Evolutionary conservation across 2,797 vertebrate species (phyloP), one percentile per base, ranked within the genome.

Genomic region (Mus caroli): DNA sequence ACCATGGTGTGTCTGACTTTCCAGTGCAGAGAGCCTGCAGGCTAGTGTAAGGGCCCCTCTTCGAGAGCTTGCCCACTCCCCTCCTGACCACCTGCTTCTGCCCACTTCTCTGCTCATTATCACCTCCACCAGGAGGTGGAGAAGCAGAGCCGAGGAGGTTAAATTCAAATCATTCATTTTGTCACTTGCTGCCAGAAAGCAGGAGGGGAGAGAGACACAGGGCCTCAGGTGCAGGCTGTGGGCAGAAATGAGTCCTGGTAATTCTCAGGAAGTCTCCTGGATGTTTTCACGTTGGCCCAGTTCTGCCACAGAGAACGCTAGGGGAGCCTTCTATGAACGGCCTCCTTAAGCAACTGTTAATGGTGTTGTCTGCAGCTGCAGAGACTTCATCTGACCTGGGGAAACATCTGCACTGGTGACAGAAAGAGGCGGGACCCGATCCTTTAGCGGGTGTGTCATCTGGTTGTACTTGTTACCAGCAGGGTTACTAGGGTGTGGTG

Each of bases 41-140:
- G 40, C 60, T 7, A 76, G 46, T 22, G 24, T 26, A 28, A 7
- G 20, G 64, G 24, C 14, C 79, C 34, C 54, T 43, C 17, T 90
- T 62, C 71, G 54, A 34, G 84, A 1, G 0, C 54, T 10, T 31
- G 60, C 13, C 60, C 71, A 73, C 34, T 46, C 56, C 73, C 43
- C 60, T 93, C 58, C 50, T 69, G 90, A n/a, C 88, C 86, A 78
- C 95, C 94, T 88, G 76, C 90, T 92, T 92, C 85, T 97, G 88
- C 43, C 94, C 88, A 79, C 78, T 96, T 97, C 83, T 96, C 94
- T 94, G 95, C 58, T 97, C 94, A 96, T 98, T 97, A 97, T 96
- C 97, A 97, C 97, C 90, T 96, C 94, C 84, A 76, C 92, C 58
- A 26, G 95, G 79, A 52, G 79, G 91, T 20, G 34, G 64, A 95